Base-by-base conservation (phyloP, 2,113 vertebrate genomes). In the Orycteropus afer region DNA sequence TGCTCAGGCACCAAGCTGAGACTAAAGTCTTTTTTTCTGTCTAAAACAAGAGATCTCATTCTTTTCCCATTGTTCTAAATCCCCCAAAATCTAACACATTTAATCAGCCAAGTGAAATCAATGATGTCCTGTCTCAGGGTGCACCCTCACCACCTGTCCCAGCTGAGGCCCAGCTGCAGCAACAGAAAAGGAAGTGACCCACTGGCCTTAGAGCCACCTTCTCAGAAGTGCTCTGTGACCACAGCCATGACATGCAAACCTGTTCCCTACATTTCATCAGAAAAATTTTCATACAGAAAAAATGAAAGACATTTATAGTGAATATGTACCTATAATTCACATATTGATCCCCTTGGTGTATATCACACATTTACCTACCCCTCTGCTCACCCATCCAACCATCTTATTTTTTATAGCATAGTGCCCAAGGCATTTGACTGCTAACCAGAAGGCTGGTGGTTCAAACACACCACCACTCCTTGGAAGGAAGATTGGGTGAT, bases 401-500 rank as follows among this genome's bases (percentile, higher is more conserved):
- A 1, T 14, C n/a, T 20, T 4, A 8, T 53, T 20, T 29, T 20
- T 18, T 0, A 3, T n/a, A n/a, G n/a, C n/a, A n/a, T n/a, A n/a
- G n/a, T n/a, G n/a, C n/a, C n/a, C n/a, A n/a, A n/a, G n/a, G n/a
- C n/a, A n/a, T n/a, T n/a, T n/a, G n/a, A n/a, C n/a, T n/a, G n/a
- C n/a, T n/a, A n/a, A n/a, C n/a, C n/a, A n/a, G n/a, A n/a, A n/a
- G n/a, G n/a, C n/a, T n/a, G n/a, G n/a, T n/a, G n/a, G n/a, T n/a
- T n/a, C n/a, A n/a, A n/a, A n/a, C n/a, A n/a, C n/a, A n/a, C n/a
- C n/a, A n/a, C n/a, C n/a, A n/a, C n/a, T n/a, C n/a, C n/a, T n/a
- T n/a, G n/a, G n/a, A n/a, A n/a, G n/a, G n/a, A n/a, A n/a, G n/a
- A n/a, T n/a, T n/a, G n/a, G n/a, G n/a, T n/a, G n/a, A n/a, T n/a